phyloP scores from a whole-genome alignment of 2,888 invertebrate species.

The Nomada goodeniana region DNA sequence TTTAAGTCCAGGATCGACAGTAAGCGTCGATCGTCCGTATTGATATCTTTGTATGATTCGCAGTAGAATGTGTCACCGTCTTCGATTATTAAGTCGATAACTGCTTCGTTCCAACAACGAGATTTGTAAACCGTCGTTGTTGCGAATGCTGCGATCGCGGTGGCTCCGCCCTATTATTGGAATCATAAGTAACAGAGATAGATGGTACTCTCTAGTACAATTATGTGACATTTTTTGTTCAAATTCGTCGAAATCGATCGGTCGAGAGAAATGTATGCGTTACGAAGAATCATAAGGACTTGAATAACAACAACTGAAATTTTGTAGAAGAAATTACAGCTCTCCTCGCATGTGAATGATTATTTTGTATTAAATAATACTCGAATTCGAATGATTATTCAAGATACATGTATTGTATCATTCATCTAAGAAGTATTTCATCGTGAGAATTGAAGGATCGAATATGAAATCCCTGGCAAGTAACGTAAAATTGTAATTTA shows the following conservation, averaged over 20 bases:
- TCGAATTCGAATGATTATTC: no score
- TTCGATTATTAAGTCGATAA: constrained; percentile 80
- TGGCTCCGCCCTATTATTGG: constrained; percentile 77
- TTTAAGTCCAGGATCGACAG: constrained; percentile 76
- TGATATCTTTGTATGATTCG: constrained; percentile 75
- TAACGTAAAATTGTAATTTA: no score
- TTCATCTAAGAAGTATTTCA: no score
- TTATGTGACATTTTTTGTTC: background rate
- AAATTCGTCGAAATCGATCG: background rate
- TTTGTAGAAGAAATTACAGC: background rate
- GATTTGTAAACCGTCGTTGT: constrained; percentile 77
- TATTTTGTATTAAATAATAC: background rate
- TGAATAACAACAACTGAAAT: background rate
- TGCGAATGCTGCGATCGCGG: constrained; percentile 80
- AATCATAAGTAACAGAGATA: background rate
- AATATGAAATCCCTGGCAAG: no score
- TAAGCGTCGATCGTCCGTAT: constrained; percentile 72
- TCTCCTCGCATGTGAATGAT: background rate
- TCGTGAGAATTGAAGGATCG: no score
- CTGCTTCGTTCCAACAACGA: constrained; percentile 77
- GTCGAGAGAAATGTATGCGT: background rate
- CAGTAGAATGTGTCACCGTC: constrained; percentile 81
- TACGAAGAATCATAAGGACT: background rate
- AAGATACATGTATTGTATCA: no score
- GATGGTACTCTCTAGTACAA: background rate